Base-by-base conservation (phyloP, 2,113 vertebrate genomes). In the Crocuta crocuta region DNA sequence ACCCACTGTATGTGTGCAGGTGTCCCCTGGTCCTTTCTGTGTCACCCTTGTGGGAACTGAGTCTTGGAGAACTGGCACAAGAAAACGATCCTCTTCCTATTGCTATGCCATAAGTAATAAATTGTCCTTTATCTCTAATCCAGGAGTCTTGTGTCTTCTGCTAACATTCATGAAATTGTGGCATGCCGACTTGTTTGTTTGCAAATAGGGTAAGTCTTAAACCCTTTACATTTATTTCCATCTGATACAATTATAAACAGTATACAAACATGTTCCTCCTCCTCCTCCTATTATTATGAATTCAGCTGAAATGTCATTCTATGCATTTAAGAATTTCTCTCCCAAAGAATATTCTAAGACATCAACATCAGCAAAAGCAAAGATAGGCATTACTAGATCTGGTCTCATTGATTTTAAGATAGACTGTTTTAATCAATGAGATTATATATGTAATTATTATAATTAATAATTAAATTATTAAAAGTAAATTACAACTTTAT, bases 381-480 rank as follows among this genome's bases (percentile, higher is more conserved):
- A 92, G 48, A 61, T 82, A 53, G 15, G 19, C 53, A 53, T 90
- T 80, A 58, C 71, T 95, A 24, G 23, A 71, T 93, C 43, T 88
- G 61, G 10, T 61, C 26, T 93, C 35, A 90, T 48, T 61, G 78
- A 66, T 85, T 10, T 78, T 8, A 95, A 68, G 35, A 68, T 63
- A 73, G 53, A 33, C 3, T 83, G 26, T 73, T 92, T 97, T 63
- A 73, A 23, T 84, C 17, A 70, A 53, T 95, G 53, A 90, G 39
- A 70, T 87, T 71, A 94, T 80, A 94, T 35, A 78, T 85, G 7
- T 50, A 95, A 61, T 48, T 91, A 85, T 86, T 82, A 70, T 19
- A 88, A 70, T 74, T 63, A 91, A 58, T 96, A 93, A 91, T 79
- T 73, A 88, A 95, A 66, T 91, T 66, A 53, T 89, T 89, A 74